These are phyloP conservation scores for Bellardia bayeri DNA, from an alignment of 2,888 invertebrate species.

Conservation along the genomic window DNA sequence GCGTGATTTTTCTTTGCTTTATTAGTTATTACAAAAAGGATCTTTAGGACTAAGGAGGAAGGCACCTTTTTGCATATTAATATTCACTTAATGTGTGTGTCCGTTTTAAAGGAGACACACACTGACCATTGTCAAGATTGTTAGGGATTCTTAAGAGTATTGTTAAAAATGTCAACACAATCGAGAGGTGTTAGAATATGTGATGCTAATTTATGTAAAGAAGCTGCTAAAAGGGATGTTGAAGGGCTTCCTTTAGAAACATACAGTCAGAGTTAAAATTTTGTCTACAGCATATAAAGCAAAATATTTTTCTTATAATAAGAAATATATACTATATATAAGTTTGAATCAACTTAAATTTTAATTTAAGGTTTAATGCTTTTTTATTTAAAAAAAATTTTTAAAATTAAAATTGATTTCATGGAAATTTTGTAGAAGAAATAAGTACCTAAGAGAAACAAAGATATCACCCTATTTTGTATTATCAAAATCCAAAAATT, in stretches of 20 bases:
- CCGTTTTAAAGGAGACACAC: conserved; percentile 18
- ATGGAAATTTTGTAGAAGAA: no score
- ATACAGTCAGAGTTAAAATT: no score
- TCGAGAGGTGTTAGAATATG: not conserved
- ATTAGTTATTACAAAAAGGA: conserved; percentile 17
- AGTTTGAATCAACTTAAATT: no score
- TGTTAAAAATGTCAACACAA: conserved; percentile 52
- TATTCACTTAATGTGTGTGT: conserved; percentile 9
- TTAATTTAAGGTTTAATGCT: no score
- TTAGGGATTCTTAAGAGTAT: conserved; percentile 10
- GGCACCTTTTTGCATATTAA: conserved; percentile 17
- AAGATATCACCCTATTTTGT: no score
- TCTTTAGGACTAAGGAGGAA: not conserved
- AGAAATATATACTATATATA: no score
- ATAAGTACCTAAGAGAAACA: no score
- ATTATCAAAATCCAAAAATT: no score
- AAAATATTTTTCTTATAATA: no score
- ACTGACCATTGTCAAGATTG: conserved; percentile 27
- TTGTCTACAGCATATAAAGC: no score
- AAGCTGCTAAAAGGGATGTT: not conserved
- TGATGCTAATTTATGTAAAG: conserved; percentile 43
- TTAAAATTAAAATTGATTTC: no score
- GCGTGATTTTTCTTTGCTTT: not conserved
- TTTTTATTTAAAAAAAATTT: no score
- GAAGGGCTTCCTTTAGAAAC: not conserved